A percentile compares a stretch with the other conserved stretches of the same genome.
phyloP scores from a whole-genome alignment of 2,797 vertebrate species.

The Pyrocephalus nanus region DNA sequence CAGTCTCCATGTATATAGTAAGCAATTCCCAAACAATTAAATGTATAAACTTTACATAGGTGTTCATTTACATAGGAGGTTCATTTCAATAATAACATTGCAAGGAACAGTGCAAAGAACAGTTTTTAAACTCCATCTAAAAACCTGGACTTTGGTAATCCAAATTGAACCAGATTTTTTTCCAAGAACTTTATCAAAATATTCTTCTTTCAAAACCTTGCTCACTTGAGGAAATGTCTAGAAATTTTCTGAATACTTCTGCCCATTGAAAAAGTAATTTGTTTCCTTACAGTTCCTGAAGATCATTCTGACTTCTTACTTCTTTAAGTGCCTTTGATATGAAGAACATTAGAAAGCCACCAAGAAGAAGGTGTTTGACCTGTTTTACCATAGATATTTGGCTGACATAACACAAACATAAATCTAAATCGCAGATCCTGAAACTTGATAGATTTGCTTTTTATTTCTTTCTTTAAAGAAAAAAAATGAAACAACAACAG shows the following conservation, averaged over 20 bases:
- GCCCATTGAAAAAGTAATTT: background rate
- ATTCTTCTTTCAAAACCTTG: background rate
- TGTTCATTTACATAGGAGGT: background rate
- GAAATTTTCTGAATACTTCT: background rate
- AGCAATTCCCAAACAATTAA: background rate
- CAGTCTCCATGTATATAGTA: background rate
- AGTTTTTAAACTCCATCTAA: background rate
- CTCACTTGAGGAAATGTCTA: background rate
- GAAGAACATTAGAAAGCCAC: background rate
- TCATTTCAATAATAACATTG: background rate
- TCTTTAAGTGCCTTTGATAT: background rate
- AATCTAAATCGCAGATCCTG: background rate
- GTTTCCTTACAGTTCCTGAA: background rate
- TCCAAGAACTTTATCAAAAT: background rate
- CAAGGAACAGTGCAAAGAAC: background rate
- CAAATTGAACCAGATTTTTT: background rate
- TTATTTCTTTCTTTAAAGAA: background rate
- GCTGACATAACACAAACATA: background rate
- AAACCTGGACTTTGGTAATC: background rate
- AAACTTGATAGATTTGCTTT: background rate
- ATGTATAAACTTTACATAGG: background rate
- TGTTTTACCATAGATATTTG: background rate
- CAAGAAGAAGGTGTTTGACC: background rate
- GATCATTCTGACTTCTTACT: background rate
- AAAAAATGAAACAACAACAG: background rate